Evolutionary conservation across 2,888 invertebrate species (phyloP).

Genomic region (Chironomus riparius): DNA sequence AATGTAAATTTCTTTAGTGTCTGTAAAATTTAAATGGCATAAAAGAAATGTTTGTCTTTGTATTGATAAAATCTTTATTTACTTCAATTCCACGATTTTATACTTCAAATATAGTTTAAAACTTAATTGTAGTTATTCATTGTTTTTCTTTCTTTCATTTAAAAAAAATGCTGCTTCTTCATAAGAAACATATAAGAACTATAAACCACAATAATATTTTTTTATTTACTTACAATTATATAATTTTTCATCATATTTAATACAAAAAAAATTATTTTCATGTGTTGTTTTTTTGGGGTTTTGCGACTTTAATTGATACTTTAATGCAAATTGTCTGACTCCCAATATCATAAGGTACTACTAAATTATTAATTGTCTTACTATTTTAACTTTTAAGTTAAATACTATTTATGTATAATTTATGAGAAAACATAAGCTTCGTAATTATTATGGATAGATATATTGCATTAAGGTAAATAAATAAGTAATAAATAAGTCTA

Average conservation of each 20-base stretch:
- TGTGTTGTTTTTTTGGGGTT: background rate
- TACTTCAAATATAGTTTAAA: too few relatives aligned
- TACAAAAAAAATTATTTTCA: background rate
- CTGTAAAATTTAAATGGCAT: background rate
- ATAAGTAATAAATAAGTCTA: background rate
- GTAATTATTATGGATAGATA: too few relatives aligned
- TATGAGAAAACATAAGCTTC: too few relatives aligned
- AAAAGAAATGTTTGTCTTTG: background rate
- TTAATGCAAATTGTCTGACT: background rate
- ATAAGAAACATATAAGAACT: background rate
- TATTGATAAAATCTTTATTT: background rate
- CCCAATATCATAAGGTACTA: too few relatives aligned
- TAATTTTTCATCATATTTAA: too few relatives aligned
- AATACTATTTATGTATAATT: too few relatives aligned
- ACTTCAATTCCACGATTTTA: too few relatives aligned
- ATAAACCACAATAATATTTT: background rate
- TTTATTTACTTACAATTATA: background rate
- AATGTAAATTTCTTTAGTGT: background rate
- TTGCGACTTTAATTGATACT: background rate
- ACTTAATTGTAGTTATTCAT: background rate
- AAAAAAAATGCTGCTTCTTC: background rate
- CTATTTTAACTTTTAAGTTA: too few relatives aligned
- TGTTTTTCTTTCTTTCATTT: background rate
- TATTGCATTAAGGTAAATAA: background rate
- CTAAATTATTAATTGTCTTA: too few relatives aligned